Evolutionary conservation across 2,888 invertebrate genomes (phyloP).

Genomic region (Isotomurus palustris): DNA sequence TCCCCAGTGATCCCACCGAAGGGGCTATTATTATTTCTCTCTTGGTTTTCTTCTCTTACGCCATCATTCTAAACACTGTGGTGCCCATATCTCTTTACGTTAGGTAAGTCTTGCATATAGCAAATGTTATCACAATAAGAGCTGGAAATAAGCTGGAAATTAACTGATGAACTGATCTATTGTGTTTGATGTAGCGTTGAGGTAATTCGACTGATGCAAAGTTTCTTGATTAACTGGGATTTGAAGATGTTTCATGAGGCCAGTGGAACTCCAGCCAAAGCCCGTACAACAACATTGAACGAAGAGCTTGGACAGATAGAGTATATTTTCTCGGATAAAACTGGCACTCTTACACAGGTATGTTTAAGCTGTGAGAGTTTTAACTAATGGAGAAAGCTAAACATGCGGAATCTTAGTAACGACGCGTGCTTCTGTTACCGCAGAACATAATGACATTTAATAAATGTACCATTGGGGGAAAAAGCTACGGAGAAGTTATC

Average conservation of each 20-base stretch:
- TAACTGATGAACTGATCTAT: neutral
- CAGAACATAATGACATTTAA: slow-evolving; percentile 99
- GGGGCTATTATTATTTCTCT: slow-evolving; percentile 91
- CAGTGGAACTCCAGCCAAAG: slow-evolving; percentile 72
- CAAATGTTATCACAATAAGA: no score
- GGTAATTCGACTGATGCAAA: slow-evolving; percentile 96
- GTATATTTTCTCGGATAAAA: slow-evolving; percentile 99
- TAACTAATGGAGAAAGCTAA: neutral
- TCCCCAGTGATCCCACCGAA: slow-evolving; percentile 71
- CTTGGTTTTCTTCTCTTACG: slow-evolving; percentile 97
- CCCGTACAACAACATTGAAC: slow-evolving; percentile 94
- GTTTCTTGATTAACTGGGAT: slow-evolving; percentile 98
- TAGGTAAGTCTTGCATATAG: slow-evolving; percentile 58
- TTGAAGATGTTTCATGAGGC: slow-evolving; percentile 93
- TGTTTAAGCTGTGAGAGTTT: neutral
- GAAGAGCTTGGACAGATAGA: slow-evolving; percentile 99
- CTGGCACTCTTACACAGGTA: slow-evolving; percentile 89
- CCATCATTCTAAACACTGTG: slow-evolving; percentile 98
- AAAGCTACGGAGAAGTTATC: slow-evolving; percentile 84
- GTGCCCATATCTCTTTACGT: slow-evolving; percentile 99
- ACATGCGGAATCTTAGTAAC: neutral
- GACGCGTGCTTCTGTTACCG: slow-evolving; percentile 30
- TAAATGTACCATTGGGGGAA: slow-evolving; percentile 92
- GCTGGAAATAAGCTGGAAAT: neutral
- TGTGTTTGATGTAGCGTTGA: slow-evolving; percentile 57